Percentiles rank a stretch among this genome's conserved stretches.
Evolutionary conservation across 2,888 invertebrate species (phyloP).

Genomic region (Sinodicranocentrus sp.): DNA sequence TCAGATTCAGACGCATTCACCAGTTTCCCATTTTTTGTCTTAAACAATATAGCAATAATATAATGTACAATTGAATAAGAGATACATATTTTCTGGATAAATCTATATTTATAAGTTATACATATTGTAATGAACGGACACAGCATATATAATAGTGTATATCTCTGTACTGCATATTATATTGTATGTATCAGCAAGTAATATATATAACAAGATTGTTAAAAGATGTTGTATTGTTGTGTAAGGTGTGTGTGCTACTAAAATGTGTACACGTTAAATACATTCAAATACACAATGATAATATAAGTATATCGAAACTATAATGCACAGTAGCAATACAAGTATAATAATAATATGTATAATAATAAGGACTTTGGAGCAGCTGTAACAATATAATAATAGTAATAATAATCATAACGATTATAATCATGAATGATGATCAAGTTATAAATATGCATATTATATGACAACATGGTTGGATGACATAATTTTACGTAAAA

Average conservation of each 20-base stretch:
- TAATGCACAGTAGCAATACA: conserved; percentile 54
- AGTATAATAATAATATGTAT: conserved; percentile 27
- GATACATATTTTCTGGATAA: conserved; percentile 38
- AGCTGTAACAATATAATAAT: conserved; percentile 18
- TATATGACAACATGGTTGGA: conserved; percentile 20
- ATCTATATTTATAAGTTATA: conserved; percentile 22
- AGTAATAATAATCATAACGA: conserved; percentile 27
- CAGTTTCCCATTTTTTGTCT: conserved; percentile 34
- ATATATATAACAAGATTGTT: conserved; percentile 36
- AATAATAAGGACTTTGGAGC: conserved; percentile 24
- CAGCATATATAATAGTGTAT: conserved; percentile 33
- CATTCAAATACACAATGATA: conserved; percentile 26
- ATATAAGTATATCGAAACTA: conserved; percentile 51
- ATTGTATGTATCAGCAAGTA: conserved; percentile 23
- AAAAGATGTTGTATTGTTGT: conserved; percentile 30
- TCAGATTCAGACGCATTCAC: conserved; percentile 39
- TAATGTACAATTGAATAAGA: conserved; percentile 63
- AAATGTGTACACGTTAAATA: conserved; percentile 34
- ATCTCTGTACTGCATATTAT: conserved; percentile 33
- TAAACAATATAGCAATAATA: conserved; percentile 37
- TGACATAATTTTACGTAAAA: conserved; percentile 4
- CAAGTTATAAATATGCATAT: neutral
- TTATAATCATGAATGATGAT: conserved; percentile 4
- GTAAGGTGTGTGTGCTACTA: conserved; percentile 50
- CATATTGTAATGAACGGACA: conserved; percentile 48